phyloP scores from a whole-genome alignment of 35 echinoderm and acorn worm genomes.

The Apostichopus japonicus region DNA sequence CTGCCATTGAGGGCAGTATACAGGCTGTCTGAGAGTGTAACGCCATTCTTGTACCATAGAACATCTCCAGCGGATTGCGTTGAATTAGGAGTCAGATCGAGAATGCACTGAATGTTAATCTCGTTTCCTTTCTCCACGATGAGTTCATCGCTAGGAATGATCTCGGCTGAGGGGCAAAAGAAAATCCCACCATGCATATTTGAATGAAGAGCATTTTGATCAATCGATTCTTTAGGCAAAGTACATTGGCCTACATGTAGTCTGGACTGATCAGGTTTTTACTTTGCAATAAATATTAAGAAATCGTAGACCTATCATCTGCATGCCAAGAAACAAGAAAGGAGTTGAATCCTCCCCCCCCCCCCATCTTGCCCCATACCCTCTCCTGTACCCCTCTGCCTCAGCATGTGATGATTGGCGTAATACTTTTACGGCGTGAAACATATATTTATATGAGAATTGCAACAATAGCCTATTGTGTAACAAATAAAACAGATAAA shows the following conservation, averaged over 20 bases:
- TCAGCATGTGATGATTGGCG: too few species aligned
- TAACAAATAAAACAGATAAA: too few species aligned
- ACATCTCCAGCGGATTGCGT: slow-evolving; percentile 6
- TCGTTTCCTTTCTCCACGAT: background rate
- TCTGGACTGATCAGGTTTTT: background rate
- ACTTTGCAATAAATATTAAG: too few species aligned
- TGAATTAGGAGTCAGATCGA: background rate
- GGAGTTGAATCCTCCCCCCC: background rate
- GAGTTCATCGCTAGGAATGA: background rate
- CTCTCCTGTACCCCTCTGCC: background rate
- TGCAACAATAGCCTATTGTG: too few species aligned
- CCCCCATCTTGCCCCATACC: background rate
- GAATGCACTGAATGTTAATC: background rate
- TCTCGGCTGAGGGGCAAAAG: background rate
- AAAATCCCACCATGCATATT: background rate
- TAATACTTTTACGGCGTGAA: too few species aligned
- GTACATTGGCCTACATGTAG: background rate
- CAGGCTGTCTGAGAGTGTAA: background rate
- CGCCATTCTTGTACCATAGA: background rate
- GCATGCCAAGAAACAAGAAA: too few species aligned
- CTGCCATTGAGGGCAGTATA: background rate
- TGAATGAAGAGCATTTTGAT: background rate
- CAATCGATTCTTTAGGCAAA: background rate
- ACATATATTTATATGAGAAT: too few species aligned
- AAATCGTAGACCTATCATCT: too few species aligned